Evolutionary conservation across 2,888 invertebrate species (phyloP).

Genomic region (Rhogogaster chlorosoma): DNA sequence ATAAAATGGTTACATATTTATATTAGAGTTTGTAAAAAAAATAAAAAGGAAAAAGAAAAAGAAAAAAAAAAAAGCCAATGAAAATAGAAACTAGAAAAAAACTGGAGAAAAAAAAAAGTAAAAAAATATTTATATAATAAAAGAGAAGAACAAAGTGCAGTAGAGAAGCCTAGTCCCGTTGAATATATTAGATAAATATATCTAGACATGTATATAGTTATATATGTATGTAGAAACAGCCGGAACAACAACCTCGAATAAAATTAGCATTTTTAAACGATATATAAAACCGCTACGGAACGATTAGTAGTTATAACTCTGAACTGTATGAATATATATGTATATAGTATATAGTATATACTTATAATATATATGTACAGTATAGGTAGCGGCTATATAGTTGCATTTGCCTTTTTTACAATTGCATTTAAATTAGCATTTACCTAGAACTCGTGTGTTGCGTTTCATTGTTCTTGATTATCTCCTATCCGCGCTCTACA

Average conservation of each 20-base stretch:
- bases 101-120: no score
- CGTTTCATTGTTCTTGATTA: constrained; percentile 22
- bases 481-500: neutral
- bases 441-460: constrained; percentile 31
- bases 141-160: neutral
- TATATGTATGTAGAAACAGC: neutral
- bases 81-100: neutral
- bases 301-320: constrained; percentile 21
- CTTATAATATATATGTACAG: neutral
- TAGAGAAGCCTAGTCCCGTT: neutral
- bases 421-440: constrained; percentile 10
- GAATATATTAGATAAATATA: neutral
- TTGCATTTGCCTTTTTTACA: constrained; percentile 8
- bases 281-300: constrained; percentile 14
- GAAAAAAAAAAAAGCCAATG: neutral
- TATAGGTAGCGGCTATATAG: neutral
- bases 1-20: neutral
- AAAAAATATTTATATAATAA: no score
- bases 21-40: neutral
- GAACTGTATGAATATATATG: neutral
- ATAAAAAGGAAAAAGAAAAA: neutral
- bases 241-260: constrained; percentile 45
- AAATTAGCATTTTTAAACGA: constrained; percentile 40
- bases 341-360: neutral
- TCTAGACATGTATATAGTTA: neutral